Conservation (phyloP, 2,797 vertebrate genomes). For the Poecile montanus region DNA sequence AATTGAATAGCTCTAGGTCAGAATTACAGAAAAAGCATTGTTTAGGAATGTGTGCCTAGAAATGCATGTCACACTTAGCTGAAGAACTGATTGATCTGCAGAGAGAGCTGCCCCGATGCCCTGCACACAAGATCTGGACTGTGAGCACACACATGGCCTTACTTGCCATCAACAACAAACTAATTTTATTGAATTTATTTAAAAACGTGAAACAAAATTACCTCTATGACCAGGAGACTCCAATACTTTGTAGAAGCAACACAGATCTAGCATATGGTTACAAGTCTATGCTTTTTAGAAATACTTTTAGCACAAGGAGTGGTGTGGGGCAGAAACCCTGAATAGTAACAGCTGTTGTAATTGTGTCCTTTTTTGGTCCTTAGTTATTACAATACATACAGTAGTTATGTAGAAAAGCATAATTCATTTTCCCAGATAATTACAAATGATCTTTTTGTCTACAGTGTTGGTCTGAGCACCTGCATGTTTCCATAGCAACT, state of each 20-base stretch:
- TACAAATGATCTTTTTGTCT: background rate
- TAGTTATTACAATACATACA: background rate
- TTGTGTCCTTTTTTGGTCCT: background rate
- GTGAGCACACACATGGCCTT: background rate
- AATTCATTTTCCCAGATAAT: background rate
- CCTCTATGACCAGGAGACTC: background rate
- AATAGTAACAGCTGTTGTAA: background rate
- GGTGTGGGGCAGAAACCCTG: background rate
- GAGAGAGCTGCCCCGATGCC: background rate
- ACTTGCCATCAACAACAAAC: background rate
- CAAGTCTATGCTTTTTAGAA: background rate
- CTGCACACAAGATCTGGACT: background rate
- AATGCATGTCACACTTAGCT: background rate
- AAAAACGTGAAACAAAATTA: background rate
- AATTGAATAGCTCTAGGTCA: background rate
- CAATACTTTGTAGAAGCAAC: background rate
- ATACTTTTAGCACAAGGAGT: background rate
- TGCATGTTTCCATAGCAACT: slow-evolving; percentile 31
- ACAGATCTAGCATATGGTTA: background rate
- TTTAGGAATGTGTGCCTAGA: background rate
- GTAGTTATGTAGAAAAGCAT: background rate
- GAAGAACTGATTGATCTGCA: background rate
- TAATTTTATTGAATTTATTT: background rate
- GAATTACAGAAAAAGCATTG: background rate
- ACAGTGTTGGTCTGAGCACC: background rate